Base-by-base conservation (phyloP, 2,797 vertebrate species). In the Epinephelus coioides region DNA sequence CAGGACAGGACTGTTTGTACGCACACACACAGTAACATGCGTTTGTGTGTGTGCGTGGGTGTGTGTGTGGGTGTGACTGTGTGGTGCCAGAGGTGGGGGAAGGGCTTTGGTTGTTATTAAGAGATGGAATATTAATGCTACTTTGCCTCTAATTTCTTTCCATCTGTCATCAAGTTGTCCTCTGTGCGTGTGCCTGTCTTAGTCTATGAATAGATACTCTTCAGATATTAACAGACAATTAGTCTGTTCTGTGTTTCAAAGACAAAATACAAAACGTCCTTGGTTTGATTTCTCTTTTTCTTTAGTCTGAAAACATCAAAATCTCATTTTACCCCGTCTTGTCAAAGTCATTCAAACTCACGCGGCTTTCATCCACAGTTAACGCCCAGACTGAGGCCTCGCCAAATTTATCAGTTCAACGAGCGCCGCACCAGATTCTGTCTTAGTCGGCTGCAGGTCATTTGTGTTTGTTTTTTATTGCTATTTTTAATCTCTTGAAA, bases 71-170 rank as follows among this genome's bases (percentile, higher is more conserved):
- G 73, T 76, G 67, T 69, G 77, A 76, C 60, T 62, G 73, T 71
- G 30, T 67, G 73, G 80, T 78, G 77, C 66, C 78, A 83, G 81
- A 81, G 84, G 88, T 78, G 88, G 88, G 88, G 88, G 89, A 84
- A 74, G 83, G 85, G 89, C 81, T 61, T 57, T 60, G 82, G 75
- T n/a, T 86, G 86, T 84, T 89, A 88, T 89, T 89, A 89, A 90
- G 89, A 90, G 82, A 90, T 85, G 89, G 92, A 93, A 92, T 93
- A 91, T 91, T 93, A 93, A 92, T 93, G 91, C 91, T 92, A 90
- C 88, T 92, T 93, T 91, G 90, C 86, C 83, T 89, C 88, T 94
- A 88, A 93, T 95, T 94, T 94, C 87, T 92, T 91, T 94, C 91
- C 91, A 94, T 92, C 92, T 93, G 93, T 92, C 91, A 85, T 92